phyloP scores from a whole-genome alignment of 2,113 vertebrate genomes.

The Rafetus swinhoei region DNA sequence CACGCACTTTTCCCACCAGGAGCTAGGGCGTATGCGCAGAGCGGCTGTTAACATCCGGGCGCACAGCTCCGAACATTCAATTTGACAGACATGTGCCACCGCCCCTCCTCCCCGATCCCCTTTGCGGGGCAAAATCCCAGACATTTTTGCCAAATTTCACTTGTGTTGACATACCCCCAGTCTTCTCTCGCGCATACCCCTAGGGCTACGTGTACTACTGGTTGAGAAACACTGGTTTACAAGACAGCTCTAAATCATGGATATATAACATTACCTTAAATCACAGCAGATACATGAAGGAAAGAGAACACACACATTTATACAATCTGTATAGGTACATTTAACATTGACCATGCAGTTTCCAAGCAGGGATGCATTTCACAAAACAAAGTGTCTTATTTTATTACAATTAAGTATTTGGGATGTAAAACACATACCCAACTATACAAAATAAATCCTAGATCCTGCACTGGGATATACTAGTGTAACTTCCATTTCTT shows the following conservation, averaged over 20 bases:
- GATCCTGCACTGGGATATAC: background rate
- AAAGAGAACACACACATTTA: constrained; percentile 72
- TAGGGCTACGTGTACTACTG: no score
- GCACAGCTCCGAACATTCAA: no score
- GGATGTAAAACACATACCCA: constrained; percentile 4
- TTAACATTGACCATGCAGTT: constrained; percentile 69
- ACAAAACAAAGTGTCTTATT: constrained; percentile 48
- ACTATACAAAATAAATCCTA: constrained; percentile 16
- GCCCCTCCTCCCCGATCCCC: no score
- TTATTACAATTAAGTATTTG: background rate
- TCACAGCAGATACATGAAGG: constrained; percentile 68
- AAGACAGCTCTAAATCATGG: constrained; percentile 30
- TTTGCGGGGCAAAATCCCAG: no score
- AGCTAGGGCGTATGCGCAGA: no score
- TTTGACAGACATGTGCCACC: no score
- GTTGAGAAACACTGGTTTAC: constrained; percentile 1
- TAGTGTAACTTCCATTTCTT: background rate
- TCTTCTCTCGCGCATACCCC: no score
- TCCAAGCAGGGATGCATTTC: constrained; percentile 46
- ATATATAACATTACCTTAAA: constrained; percentile 26
- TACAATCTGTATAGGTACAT: constrained; percentile 72
- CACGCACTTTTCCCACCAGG: no score
- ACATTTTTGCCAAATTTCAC: no score
- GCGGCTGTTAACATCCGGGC: no score
- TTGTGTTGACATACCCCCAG: no score